Conservation (phyloP, 2,113 vertebrate genomes). For the Chaenogobius annularis region DNA sequence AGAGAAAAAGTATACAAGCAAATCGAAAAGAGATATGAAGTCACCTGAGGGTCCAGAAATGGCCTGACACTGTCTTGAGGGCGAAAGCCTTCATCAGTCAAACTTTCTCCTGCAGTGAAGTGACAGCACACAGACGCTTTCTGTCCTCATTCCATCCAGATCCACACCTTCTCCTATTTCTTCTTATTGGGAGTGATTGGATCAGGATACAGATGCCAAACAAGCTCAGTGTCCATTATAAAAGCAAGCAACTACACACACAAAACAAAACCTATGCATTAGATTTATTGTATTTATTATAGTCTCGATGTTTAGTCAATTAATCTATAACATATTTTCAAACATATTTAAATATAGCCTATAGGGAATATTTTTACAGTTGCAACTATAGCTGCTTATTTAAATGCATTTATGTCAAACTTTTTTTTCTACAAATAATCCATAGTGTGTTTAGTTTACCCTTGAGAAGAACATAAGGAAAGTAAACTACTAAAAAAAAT, state of each 20-base stretch:
- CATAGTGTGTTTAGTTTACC: too few relatives aligned
- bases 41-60: constrained; percentile 61
- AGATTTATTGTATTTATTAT: too few relatives aligned
- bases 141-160: constrained; percentile 78
- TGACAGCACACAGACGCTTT: constrained; percentile 64
- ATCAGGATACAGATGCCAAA: constrained; percentile 74
- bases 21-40: constrained; percentile 24
- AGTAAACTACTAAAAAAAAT: too few relatives aligned
- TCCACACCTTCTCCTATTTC: constrained; percentile 67
- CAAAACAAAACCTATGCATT: constrained; percentile 5
- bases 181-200: constrained; percentile 69
- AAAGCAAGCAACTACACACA: constrained; percentile 45
- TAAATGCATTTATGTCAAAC: too few relatives aligned
- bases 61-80: constrained; percentile 61
- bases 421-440: too few relatives aligned
- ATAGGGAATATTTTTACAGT: too few relatives aligned
- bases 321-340: too few relatives aligned
- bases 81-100: constrained; percentile 55
- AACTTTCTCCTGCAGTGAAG: constrained; percentile 31
- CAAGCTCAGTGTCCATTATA: constrained; percentile 55
- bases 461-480: too few relatives aligned
- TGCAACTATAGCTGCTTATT: too few relatives aligned
- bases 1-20: constrained; percentile 8
- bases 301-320: too few relatives aligned
- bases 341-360: too few relatives aligned